Percentiles rank a stretch among this genome's conserved stretches.
These are phyloP conservation scores for Furnarius figulus DNA, from an alignment of 2,113 vertebrate species.

Conservation along the genomic window DNA sequence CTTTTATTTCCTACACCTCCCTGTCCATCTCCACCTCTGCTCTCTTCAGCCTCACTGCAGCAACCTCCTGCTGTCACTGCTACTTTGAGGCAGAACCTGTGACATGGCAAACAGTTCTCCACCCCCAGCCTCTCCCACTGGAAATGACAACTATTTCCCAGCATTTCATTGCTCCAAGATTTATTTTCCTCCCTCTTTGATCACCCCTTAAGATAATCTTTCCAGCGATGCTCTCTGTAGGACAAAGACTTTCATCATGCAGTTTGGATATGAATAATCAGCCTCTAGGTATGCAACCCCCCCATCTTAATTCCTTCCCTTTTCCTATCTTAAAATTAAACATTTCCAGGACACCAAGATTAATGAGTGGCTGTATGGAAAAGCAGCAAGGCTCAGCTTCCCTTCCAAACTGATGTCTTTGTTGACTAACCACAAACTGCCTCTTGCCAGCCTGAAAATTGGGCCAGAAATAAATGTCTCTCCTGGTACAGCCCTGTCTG, in stretches of 20 bases:
- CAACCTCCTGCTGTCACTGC: background rate
- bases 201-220: background rate
- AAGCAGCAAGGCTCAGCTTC: background rate
- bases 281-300: background rate
- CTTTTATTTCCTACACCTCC: background rate
- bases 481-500: background rate
- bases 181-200: background rate
- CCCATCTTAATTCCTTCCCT: background rate
- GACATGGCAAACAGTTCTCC: background rate
- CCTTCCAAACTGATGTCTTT: background rate
- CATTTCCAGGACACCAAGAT: conserved; percentile 35
- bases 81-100: background rate
- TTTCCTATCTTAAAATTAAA: background rate
- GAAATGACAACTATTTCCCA: background rate
- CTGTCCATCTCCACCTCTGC: background rate
- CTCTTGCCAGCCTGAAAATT: background rate
- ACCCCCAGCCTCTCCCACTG: background rate
- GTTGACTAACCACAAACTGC: background rate
- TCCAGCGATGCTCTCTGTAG: background rate
- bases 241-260: conserved; percentile 18
- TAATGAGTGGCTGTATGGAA: background rate
- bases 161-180: background rate
- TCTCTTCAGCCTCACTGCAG: background rate
- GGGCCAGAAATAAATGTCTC: background rate
- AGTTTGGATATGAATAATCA: background rate